These are phyloP conservation scores for Yoshiicerus persimilis DNA, from an alignment of 1,140 invertebrate species.

Conservation along the genomic window DNA sequence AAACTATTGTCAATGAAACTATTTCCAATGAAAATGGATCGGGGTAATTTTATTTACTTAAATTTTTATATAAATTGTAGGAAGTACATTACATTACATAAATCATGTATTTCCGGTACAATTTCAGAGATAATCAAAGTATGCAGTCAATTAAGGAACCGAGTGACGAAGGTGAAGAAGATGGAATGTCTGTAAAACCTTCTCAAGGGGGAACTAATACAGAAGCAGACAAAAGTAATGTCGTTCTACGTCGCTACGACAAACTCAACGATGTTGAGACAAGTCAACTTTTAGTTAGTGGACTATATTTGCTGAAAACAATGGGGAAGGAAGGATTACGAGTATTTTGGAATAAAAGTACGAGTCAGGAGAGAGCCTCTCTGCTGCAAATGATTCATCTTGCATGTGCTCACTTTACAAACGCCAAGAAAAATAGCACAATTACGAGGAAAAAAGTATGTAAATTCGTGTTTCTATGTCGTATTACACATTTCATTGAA, in stretches of 20 bases:
- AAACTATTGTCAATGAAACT: slow-evolving; percentile 48
- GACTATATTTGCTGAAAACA: slow-evolving; percentile 46
- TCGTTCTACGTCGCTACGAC: slow-evolving; percentile 48
- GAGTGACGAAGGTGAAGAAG: slow-evolving; percentile 41
- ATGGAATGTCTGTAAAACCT: slow-evolving; percentile 23
- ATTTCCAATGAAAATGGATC: slow-evolving; percentile 39
- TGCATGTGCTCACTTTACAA: slow-evolving; percentile 45
- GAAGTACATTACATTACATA: background rate
- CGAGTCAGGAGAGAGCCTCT: slow-evolving; percentile 38
- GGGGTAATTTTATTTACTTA: slow-evolving; percentile 30
- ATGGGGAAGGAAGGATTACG: slow-evolving; percentile 41
- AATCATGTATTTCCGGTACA: background rate
- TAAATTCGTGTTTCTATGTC: background rate
- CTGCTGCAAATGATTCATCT: slow-evolving; percentile 48
- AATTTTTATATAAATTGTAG: background rate
- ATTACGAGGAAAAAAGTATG: slow-evolving; percentile 49
- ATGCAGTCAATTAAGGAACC: slow-evolving; percentile 36
- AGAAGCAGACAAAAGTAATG: slow-evolving; percentile 47
- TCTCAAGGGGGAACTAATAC: slow-evolving; percentile 16
- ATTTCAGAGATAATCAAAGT: slow-evolving; percentile 41
- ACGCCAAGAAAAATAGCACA: slow-evolving; percentile 47
- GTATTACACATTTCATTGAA: background rate
- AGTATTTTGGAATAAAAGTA: slow-evolving; percentile 42
- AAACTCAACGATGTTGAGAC: slow-evolving; percentile 48
- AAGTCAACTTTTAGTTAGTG: slow-evolving; percentile 45